Evolutionary conservation across 2,797 vertebrate species (phyloP).

Genomic region (Poecilia picta): DNA sequence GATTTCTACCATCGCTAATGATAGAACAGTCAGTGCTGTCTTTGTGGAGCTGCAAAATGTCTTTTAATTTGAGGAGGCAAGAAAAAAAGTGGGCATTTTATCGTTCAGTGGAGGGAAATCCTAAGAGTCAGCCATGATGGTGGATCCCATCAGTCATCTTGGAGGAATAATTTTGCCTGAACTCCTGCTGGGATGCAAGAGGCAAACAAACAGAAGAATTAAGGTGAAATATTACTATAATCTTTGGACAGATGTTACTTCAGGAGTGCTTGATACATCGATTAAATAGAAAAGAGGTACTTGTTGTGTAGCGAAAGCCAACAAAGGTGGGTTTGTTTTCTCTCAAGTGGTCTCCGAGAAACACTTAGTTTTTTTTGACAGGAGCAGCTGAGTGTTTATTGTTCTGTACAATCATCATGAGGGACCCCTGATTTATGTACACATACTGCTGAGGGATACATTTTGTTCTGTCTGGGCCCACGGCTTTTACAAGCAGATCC

Average conservation of each 20-base stretch:
- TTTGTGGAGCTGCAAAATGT: background rate
- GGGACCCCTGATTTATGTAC: slow-evolving; percentile 59
- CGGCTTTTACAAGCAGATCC: slow-evolving; percentile 40
- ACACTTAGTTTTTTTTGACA: slow-evolving; percentile 47
- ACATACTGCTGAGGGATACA: slow-evolving; percentile 17
- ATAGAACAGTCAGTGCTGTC: background rate
- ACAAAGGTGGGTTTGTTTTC: slow-evolving; percentile 44
- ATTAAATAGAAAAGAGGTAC: slow-evolving; percentile 20
- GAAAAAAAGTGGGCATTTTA: background rate
- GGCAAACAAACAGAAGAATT: slow-evolving; percentile 12
- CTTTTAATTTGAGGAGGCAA: background rate
- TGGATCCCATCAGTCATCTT: slow-evolving; percentile 3
- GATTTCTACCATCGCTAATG: background rate
- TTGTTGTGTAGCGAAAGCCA: slow-evolving; percentile 33
- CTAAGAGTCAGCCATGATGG: background rate
- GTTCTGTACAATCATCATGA: slow-evolving; percentile 40
- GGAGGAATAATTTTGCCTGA: background rate
- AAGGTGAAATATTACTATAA: slow-evolving; percentile 56
- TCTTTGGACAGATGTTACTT: slow-evolving; percentile 31
- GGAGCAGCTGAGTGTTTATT: slow-evolving; percentile 49
- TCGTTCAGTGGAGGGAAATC: background rate
- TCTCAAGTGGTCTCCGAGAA: slow-evolving; percentile 37
- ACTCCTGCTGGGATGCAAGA: background rate
- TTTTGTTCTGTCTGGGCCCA: slow-evolving; percentile 9
- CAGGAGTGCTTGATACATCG: slow-evolving; percentile 32